phyloP scores from a whole-genome alignment of 1,140 invertebrate species.

The Trachelipus rathkii region DNA sequence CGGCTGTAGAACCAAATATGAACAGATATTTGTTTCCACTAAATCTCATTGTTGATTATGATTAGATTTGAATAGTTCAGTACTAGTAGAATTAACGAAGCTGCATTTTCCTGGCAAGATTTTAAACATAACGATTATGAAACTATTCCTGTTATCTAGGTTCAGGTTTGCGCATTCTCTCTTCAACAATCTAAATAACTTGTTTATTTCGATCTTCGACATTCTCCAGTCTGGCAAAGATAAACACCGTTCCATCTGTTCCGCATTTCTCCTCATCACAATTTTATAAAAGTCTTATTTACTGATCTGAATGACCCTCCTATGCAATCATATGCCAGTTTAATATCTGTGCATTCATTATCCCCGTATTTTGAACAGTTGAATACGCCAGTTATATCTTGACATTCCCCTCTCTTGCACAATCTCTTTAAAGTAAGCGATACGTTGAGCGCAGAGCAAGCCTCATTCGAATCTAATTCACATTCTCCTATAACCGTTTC shows the following conservation, averaged over 20 bases:
- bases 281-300: slow-evolving; percentile 4
- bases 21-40: slow-evolving; percentile 62
- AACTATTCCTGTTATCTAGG: slow-evolving; percentile 78
- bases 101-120: slow-evolving; percentile 66
- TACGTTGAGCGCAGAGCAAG: slow-evolving; percentile 44
- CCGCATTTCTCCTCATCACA: slow-evolving; percentile 72
- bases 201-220: slow-evolving; percentile 71
- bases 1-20: slow-evolving; percentile 38
- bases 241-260: slow-evolving; percentile 78
- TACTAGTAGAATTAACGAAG: slow-evolving; percentile 55
- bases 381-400: slow-evolving; percentile 77
- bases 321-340: slow-evolving; percentile 76
- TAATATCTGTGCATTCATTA: slow-evolving; percentile 70
- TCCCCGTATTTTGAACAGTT: slow-evolving; percentile 70
- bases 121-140: slow-evolving; percentile 78
- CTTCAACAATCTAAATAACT: slow-evolving; percentile 66
- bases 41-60: slow-evolving; percentile 69
- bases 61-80: slow-evolving; percentile 59
- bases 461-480: slow-evolving; percentile 54
- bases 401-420: slow-evolving; percentile 78
- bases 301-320: background rate
- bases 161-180: slow-evolving; percentile 81
- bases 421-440: slow-evolving; percentile 57
- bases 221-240: slow-evolving; percentile 73
- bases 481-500: slow-evolving; percentile 80